These are phyloP conservation scores for Synergus laeviventris DNA, from an alignment of 2,888 invertebrate genomes.

Conservation along the genomic window DNA sequence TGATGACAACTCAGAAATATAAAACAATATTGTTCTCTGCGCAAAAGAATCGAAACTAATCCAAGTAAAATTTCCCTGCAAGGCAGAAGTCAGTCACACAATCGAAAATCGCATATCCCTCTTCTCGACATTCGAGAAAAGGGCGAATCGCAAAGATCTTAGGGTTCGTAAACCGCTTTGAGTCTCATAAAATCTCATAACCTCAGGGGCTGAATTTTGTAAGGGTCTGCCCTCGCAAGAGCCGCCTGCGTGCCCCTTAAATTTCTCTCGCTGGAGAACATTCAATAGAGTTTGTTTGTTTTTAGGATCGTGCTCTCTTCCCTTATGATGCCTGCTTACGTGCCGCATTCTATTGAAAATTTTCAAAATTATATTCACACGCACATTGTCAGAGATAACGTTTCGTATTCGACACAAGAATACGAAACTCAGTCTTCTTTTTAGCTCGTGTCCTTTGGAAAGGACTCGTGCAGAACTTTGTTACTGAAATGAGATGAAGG, in stretches of 20 bases:
- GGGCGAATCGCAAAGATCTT: constrained; percentile 33
- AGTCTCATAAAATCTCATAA: constrained; percentile 75
- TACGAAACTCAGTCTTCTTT: not conserved
- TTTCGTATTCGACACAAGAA: not conserved
- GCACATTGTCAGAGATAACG: not conserved
- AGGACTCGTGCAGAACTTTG: constrained; percentile 44
- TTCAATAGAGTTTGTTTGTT: constrained; percentile 71
- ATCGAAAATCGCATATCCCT: constrained; percentile 33
- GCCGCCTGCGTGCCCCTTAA: constrained; percentile 42
- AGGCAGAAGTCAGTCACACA: constrained; percentile 26
- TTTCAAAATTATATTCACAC: constrained; percentile 38
- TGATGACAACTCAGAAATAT: too few relatives aligned
- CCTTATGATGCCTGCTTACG: constrained; percentile 33
- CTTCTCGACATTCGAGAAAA: constrained; percentile 25
- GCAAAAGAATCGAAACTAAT: not conserved
- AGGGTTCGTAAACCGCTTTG: constrained; percentile 70
- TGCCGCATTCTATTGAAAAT: constrained; percentile 23
- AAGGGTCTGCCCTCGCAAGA: constrained; percentile 39
- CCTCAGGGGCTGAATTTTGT: constrained; percentile 63
- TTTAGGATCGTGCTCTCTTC: constrained; percentile 66
- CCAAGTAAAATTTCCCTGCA: constrained; percentile 8
- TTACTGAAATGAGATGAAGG: constrained; percentile 28
- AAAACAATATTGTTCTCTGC: too few relatives aligned
- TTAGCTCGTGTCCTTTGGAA: constrained; percentile 38
- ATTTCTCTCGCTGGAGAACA: constrained; percentile 64